Evolutionary conservation across 2,888 invertebrate genomes (phyloP).

Genomic region (Nephrotoma appendiculata): DNA sequence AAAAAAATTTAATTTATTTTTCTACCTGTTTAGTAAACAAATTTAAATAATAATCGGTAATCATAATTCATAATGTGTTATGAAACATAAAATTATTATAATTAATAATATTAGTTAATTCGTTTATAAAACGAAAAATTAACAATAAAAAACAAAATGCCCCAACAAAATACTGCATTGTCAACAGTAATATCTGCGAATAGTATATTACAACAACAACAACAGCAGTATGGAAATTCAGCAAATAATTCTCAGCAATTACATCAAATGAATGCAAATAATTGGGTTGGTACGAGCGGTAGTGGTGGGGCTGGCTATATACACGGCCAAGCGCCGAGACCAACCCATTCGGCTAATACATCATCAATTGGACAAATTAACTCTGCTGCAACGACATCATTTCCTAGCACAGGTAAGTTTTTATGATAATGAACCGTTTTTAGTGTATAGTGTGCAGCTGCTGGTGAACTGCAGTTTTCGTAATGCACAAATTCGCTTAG

Average conservation of each 20-base stretch:
- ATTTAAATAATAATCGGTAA: background rate
- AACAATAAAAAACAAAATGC: background rate
- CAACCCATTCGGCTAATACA: background rate
- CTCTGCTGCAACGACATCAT: background rate
- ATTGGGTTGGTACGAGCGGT: background rate
- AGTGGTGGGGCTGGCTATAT: background rate
- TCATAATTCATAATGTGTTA: background rate
- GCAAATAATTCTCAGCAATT: background rate
- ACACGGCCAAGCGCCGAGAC: background rate
- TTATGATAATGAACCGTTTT: background rate
- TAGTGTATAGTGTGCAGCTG: too few species aligned
- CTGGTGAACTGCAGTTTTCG: too few species aligned
- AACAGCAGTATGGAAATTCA: background rate
- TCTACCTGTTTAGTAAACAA: background rate
- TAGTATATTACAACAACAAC: background rate
- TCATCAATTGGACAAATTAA: background rate
- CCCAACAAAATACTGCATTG: background rate
- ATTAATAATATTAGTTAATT: background rate
- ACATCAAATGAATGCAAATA: background rate
- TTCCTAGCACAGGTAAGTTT: background rate
- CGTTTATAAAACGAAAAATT: background rate
- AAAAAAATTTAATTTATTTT: background rate
- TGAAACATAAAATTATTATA: background rate
- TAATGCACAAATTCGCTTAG: too few species aligned
- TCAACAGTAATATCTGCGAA: background rate